A percentile compares a stretch with the other conserved stretches of the same genome.
Evolutionary conservation across 2,113 vertebrate genomes (phyloP).

Genomic region (Psilopsiagon aymara): DNA sequence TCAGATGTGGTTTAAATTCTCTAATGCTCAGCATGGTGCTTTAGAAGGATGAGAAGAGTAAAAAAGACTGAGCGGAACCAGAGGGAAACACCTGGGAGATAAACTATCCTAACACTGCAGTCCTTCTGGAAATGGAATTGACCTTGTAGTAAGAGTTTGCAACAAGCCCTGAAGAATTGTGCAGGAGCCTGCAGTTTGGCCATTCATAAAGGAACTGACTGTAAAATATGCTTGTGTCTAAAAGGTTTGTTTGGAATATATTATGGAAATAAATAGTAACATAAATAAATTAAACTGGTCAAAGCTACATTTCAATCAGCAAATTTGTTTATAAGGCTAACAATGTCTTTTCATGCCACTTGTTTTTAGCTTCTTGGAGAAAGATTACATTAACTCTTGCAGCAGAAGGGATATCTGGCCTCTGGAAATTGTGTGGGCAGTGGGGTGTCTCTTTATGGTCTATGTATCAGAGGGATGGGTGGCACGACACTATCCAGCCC

Average conservation of each 20-base stretch:
- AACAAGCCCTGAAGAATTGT: not conserved
- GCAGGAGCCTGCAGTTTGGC: not conserved
- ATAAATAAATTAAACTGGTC: not conserved
- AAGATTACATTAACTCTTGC: not conserved
- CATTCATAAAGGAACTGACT: not conserved
- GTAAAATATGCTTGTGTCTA: not conserved
- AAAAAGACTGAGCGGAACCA: not conserved
- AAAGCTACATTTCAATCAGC: not conserved
- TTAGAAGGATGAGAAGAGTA: not conserved
- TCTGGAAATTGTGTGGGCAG: not conserved
- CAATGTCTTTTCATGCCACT: not conserved
- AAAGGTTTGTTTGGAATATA: not conserved
- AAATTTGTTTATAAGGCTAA: not conserved
- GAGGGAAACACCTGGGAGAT: not conserved
- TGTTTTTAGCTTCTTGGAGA: not conserved
- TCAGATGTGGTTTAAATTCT: not conserved
- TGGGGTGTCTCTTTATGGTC: not conserved
- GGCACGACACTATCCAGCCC: not conserved
- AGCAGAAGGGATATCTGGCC: not conserved
- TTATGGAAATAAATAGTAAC: not conserved
- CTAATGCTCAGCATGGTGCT: not conserved
- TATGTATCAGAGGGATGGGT: not conserved
- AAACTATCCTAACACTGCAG: not conserved
- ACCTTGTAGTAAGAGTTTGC: not conserved
- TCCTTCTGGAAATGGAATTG: not conserved